Percentiles rank a stretch among this genome's conserved stretches.
These are phyloP conservation scores for Arvicanthis niloticus DNA, from an alignment of 2,113 vertebrate species.

Conservation along the genomic window DNA sequence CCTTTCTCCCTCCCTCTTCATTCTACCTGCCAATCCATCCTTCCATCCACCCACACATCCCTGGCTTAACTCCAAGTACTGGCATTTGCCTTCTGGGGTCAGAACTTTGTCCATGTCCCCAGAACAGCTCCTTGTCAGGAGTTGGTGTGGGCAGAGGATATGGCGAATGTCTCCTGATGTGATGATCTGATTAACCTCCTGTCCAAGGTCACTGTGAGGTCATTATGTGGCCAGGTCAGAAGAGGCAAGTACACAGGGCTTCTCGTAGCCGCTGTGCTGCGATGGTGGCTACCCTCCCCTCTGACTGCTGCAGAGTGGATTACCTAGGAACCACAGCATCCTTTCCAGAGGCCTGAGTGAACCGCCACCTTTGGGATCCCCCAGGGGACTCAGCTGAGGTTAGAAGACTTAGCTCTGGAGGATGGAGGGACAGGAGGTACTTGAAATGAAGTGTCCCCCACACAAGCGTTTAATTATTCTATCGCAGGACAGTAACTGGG, in stretches of 20 bases:
- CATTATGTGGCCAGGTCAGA: neutral
- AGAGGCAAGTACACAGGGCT: neutral
- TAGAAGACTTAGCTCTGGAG: neutral
- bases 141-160: neutral
- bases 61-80: neutral
- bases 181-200: neutral
- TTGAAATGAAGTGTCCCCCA: slow-evolving; percentile 75
- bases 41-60: too few species aligned
- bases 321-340: fast-evolving
- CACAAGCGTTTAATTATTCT: slow-evolving; percentile 82
- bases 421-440: neutral
- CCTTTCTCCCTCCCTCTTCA: neutral
- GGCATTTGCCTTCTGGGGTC: too few species aligned
- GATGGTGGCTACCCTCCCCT: neutral
- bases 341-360: neutral
- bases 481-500: slow-evolving; percentile 80
- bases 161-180: too few species aligned
- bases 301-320: neutral
- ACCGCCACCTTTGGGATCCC: neutral
- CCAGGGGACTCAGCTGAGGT: fast-evolving
- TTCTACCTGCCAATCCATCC: neutral
- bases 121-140: neutral
- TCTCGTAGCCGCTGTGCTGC: neutral
- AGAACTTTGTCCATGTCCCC: neutral
- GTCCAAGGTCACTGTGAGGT: neutral